Base-by-base conservation (phyloP, 2,888 invertebrate species). In the Trachelus iudaicus region DNA sequence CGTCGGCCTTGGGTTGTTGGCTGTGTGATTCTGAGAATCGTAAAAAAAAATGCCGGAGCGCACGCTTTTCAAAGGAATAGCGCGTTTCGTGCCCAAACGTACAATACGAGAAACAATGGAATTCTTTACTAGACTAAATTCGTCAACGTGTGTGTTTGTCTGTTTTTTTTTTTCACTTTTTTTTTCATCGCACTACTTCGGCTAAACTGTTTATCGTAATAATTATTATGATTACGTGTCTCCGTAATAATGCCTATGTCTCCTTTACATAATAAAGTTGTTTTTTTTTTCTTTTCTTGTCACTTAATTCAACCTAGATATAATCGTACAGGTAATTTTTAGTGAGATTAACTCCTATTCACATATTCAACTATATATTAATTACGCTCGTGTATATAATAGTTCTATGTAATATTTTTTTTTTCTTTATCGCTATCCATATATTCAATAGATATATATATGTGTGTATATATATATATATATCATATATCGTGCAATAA, bases 311-410 rank as follows among this genome's bases (percentile, higher is more conserved):
- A 80, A 82, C 56, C 56, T 82, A 83, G 79, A 77, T 83, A 82
- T 83, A 69, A 76, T 37, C 40, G 37, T 84, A 86, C 85, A 85
- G 83, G 86, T 88, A 85, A 88, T 87, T 83, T 69, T 69, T 69
- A 73, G 87, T 87, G 88, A 86, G 83, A 87, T 88, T 89, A 88
- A 88, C 84, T 87, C 87, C 88, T 89, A 90, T 90, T 89, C 87
- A 89, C 90, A 90, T 89, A 88, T 86, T 87, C 86, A 87, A 89
- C 89, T 90, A 89, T 89, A 89, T 89, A 83, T 87, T 33, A 85
- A 87, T 89, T 89, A 89, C 86, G 87, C 86, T 85, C 84, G 88
- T 90, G 89, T 90, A 90, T 88, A 88, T 89, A 88, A 89, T 90
- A 87, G 83, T 85, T 87, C 86, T 88, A 88, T 86, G 80, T 84